These are phyloP conservation scores for Tetragnatha versicolor DNA, from an alignment of 1,140 invertebrate genomes.

Conservation along the genomic window DNA sequence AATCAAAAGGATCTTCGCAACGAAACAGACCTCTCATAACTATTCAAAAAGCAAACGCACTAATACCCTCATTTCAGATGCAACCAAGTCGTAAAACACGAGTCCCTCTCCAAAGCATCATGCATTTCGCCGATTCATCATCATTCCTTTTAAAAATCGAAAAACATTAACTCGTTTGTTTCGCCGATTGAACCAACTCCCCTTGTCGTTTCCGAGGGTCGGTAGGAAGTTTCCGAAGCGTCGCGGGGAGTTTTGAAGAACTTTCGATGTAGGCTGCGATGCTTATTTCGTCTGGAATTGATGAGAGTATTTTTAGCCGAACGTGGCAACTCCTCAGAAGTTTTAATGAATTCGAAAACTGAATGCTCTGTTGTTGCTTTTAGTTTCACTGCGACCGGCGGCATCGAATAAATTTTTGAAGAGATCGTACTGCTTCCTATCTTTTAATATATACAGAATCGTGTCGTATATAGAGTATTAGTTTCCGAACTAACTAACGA, in stretches of 20 bases:
- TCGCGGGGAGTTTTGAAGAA: not conserved
- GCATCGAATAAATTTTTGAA: constrained; percentile 9
- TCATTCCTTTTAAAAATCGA: too few relatives aligned
- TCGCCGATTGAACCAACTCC: not conserved
- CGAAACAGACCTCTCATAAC: too few relatives aligned
- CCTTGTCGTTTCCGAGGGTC: constrained; percentile 2
- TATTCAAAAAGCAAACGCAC: too few relatives aligned
- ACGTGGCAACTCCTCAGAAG: not conserved
- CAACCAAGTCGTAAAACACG: too few relatives aligned
- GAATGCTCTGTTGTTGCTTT: constrained; percentile 1
- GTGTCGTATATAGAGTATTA: not conserved
- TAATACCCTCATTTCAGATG: too few relatives aligned
- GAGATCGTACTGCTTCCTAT: not conserved
- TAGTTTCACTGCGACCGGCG: not conserved
- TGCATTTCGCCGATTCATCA: too few relatives aligned
- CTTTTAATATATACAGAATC: not conserved
- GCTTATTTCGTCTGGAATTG: constrained; percentile 11
- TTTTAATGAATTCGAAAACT: constrained; percentile 38
- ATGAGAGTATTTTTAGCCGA: constrained; percentile 13
- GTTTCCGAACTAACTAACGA: not conserved
- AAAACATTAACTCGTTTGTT: too few relatives aligned
- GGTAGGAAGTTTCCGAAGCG: constrained; percentile 1
- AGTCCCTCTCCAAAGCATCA: too few relatives aligned
- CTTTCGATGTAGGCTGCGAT: not conserved
- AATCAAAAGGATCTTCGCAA: too few relatives aligned